Evolutionary conservation across 2,797 vertebrate genomes (phyloP).

Genomic region (Acomys russatus): DNA sequence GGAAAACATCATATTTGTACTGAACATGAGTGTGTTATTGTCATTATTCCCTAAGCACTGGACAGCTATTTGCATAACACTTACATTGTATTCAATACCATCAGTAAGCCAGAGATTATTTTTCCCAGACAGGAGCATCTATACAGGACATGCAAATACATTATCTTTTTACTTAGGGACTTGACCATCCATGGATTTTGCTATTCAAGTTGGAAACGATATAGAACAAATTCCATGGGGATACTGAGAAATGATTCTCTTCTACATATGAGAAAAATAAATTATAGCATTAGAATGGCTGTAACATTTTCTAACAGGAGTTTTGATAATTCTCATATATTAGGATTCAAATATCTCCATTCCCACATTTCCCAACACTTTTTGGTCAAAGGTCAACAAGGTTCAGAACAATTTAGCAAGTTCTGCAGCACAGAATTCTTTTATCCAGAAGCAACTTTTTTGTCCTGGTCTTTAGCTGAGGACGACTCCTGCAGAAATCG

Average conservation of each 20-base stretch:
- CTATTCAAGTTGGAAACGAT: not conserved
- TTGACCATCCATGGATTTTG: not conserved
- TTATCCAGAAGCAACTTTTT: constrained; percentile 31
- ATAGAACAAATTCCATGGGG: not conserved
- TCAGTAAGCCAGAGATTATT: not conserved
- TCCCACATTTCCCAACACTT: not conserved
- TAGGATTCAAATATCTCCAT: not conserved
- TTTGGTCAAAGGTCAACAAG: not conserved
- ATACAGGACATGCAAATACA: not conserved
- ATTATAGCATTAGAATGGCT: not conserved
- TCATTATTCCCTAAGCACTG: not conserved
- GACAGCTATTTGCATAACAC: not conserved
- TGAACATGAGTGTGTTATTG: not conserved
- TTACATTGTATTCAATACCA: not conserved
- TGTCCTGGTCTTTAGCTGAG: constrained; percentile 21
- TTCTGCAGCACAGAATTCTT: not conserved
- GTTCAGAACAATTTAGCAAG: not conserved
- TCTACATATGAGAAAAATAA: not conserved
- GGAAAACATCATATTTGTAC: not conserved
- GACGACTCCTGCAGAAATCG: constrained; percentile 49
- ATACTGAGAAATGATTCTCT: not conserved
- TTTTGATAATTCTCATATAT: not conserved
- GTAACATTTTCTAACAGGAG: not conserved
- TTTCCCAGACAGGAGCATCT: not conserved
- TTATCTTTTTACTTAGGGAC: not conserved